Evolutionary conservation across 2,113 vertebrate genomes (phyloP).

Genomic region (Polyodon spathula): DNA sequence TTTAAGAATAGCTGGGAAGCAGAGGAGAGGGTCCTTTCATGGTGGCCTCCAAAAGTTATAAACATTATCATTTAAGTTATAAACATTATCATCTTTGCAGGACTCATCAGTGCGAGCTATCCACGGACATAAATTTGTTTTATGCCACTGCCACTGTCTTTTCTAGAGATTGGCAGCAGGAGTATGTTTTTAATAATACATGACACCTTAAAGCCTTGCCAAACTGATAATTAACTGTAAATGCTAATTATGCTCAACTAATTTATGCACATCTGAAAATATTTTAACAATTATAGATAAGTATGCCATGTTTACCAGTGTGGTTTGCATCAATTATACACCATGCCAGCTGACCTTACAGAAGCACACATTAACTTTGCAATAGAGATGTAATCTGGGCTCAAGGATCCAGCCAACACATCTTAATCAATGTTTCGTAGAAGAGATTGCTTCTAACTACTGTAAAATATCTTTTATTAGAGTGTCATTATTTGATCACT

Average conservation of each 20-base stretch:
- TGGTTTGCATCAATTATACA: conserved; percentile 31
- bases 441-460: too few species aligned
- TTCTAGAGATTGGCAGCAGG: conserved; percentile 27
- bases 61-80: too few species aligned
- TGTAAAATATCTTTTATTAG: too few species aligned
- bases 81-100: too few species aligned
- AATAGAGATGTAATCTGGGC: conserved; percentile 20
- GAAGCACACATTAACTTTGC: conserved; percentile 13
- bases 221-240: conserved; percentile 43
- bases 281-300: conserved; percentile 33
- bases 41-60: too few species aligned
- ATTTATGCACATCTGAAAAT: conserved; percentile 40
- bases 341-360: conserved; percentile 19
- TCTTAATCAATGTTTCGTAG: too few species aligned
- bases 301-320: conserved; percentile 27
- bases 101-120: conserved; percentile 24
- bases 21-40: too few species aligned
- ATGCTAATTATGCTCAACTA: conserved; percentile 41
- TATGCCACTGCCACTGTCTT: conserved; percentile 41
- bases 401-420: neutral
- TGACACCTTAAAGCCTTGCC: conserved; percentile 32
- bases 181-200: conserved; percentile 43
- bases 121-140: conserved; percentile 41
- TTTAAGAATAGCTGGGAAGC: too few species aligned
- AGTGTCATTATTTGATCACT: too few species aligned